Evolutionary conservation across 2,797 vertebrate genomes (phyloP), one percentile per base, ranked within the genome.

Genomic region (Jordanella pulchra): DNA sequence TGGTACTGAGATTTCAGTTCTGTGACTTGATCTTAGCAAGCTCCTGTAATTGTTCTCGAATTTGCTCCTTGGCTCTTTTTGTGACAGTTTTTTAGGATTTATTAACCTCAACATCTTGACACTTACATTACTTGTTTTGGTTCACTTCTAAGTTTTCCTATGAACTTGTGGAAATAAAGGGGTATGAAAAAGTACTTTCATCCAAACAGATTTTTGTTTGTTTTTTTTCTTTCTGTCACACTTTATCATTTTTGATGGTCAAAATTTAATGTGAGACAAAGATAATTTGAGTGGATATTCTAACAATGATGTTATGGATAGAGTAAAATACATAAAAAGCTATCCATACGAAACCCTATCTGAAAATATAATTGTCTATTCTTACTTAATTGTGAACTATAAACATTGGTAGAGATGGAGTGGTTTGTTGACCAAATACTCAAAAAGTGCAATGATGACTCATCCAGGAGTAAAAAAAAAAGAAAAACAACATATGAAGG

Each of bases 91-190:
- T 75, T 78, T 47, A 74, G 45, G 63, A n/a, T n/a, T 55, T 63
- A 42, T 42, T 42, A 15, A 25, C 78, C 78, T 61, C 73, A 71
- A 67, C 60, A 32, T 80, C 65, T 69, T 86, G 83, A 84, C 70
- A 85, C 72, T 70, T 87, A 82, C 86, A 83, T 87, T 30, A 12
- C 73, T 73, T 65, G 53, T 42, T 77, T 78, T 89, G 87, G 92
- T 89, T 87, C 89, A 87, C 77, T 88, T 70, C 71, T 79, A 75
- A 76, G 65, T 60, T 71, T 74, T 84, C 65, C 76, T 68, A 84
- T 81, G 86, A 79, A 79, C 81, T 76, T 51, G 70, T 66, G 39
- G 55, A 53, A 47, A 72, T 77, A 65, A 77, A 21, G 30, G 55
- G 61, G 65, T 54, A 68, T 23, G 42, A 68, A 78, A 69, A 50